Evolutionary conservation across 2,888 invertebrate genomes (phyloP), one percentile per base, ranked within the genome.

Genomic region (Augiades crinisus): DNA sequence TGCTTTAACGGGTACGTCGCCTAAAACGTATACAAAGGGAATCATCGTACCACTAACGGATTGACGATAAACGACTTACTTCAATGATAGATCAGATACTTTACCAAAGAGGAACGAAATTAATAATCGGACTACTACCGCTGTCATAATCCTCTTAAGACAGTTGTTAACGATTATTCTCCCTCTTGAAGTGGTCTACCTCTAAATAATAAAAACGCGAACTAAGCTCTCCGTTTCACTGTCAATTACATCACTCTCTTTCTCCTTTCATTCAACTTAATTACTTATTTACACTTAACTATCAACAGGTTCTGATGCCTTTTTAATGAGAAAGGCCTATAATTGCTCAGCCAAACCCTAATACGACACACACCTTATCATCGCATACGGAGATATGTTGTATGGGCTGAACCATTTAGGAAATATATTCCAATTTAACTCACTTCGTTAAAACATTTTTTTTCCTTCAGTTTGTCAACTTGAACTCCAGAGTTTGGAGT

Each of bases 391-490:
- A 30, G 30, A 30, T 30, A 30, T 30, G 30, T n/a, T n/a, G n/a
- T n/a, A 19, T 5, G 12, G 30, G 5, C 30, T n/a, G 30, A 12
- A 5, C 10, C 12, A 5, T 30, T 30, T 30, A 30, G 5, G 10
- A 30, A 30, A 5, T 30, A 41, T 41, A 41, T 41, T 41, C 30
- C 16, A 41, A 41, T 41, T 41, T 41, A 41, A 40, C 24, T 38
- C 13, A 40, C 16, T 41, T 41, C 17, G 17, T 41, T 27, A 41
- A 30, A 41, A n/a, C 30, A 7, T 17, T 30, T 17, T 41, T 41
- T 41, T 41, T 30, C 17, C 27, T 30, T 41, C 17, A 17, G 6
- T 27, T 27, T 27, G 16, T 27, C 30, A 40, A 7, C 7, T 37
- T 19, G 8, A 21, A 19, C 12, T n/a, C n/a, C n/a, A 37, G n/a